Conservation (phyloP, 2,888 invertebrate genomes). For the Polia nebulosa region DNA sequence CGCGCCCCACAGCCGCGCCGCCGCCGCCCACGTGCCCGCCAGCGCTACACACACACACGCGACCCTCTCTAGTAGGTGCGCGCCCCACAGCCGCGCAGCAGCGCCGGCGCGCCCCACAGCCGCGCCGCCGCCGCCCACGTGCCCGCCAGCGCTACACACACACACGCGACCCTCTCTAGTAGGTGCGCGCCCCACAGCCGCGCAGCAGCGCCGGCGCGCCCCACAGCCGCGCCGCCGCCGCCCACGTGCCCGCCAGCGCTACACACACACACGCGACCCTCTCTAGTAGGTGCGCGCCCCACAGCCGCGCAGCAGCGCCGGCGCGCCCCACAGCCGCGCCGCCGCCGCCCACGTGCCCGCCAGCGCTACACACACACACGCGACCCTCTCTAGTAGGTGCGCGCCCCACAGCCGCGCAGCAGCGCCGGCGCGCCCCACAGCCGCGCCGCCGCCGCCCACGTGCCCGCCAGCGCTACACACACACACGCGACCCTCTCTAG, state of each 20-base stretch:
- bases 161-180: too few species aligned
- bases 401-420: conserved; percentile 75
- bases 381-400: too few species aligned
- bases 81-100: conserved; percentile 73
- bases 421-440: not conserved
- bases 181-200: conserved; percentile 79
- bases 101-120: conserved; percentile 19
- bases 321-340: conserved; percentile 22
- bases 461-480: too few species aligned
- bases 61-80: too few species aligned
- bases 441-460: not conserved
- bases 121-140: conserved; percentile 11
- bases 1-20: conserved; percentile 70
- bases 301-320: conserved; percentile 23
- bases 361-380: conserved; percentile 38
- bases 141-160: conserved; percentile 18
- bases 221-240: conserved; percentile 31
- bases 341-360: conserved; percentile 5
- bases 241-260: not conserved
- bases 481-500: too few species aligned
- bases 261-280: conserved; percentile 45
- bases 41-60: conserved; percentile 50
- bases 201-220: conserved; percentile 8
- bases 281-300: conserved; percentile 83
- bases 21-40: conserved; percentile 61